Evolutionary conservation across 2,888 invertebrate species (phyloP), one percentile per base, ranked within the genome.

Genomic region (Chrysolina haemoptera): DNA sequence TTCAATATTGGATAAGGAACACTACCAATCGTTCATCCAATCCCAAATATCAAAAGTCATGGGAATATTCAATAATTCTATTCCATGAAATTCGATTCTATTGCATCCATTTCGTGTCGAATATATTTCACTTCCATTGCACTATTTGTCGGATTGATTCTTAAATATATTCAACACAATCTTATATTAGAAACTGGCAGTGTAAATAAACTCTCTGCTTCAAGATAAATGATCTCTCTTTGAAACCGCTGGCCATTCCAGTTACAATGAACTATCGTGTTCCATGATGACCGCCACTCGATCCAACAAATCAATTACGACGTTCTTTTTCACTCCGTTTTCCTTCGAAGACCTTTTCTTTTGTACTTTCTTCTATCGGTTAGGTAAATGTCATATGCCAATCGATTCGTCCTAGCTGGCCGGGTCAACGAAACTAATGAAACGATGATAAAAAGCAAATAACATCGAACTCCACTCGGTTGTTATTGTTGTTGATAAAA

Each of bases 311-410:
- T 63, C 63, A 43, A 20, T 43, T 63, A 63, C 18, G 40, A 43
- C 18, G 10, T 22, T 43, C 40, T 20, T 63, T 35, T 63, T 41
- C 63, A 43, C 43, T 43, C 63, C 43, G 65, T 43, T 48, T n/a
- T 65, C 59, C 65, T 65, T 20, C 27, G 53, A 27, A 63, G 71
- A 68, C 71, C 71, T 68, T 66, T 72, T 68, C 72, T 73, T 68
- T 66, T n/a, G 46, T 55, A 27, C n/a, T 43, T 59, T 50, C 67
- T 72, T 68, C 65, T 46, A 64, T 68, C 68, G 63, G 41, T 69
- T 68, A 62, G 66, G 66, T 67, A 78, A 78, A 78, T 78, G 78
- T 78, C 78, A 78, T 72, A 68, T 68, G 55, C 62, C 71, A 68
- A 78, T 78, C 78, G 76, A 78, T 75, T 65, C 64, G 41, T 69